Percentiles rank a stretch among this genome's conserved stretches.
Conservation (phyloP, 2,797 vertebrate species). For the Crocidura indochinensis region DNA sequence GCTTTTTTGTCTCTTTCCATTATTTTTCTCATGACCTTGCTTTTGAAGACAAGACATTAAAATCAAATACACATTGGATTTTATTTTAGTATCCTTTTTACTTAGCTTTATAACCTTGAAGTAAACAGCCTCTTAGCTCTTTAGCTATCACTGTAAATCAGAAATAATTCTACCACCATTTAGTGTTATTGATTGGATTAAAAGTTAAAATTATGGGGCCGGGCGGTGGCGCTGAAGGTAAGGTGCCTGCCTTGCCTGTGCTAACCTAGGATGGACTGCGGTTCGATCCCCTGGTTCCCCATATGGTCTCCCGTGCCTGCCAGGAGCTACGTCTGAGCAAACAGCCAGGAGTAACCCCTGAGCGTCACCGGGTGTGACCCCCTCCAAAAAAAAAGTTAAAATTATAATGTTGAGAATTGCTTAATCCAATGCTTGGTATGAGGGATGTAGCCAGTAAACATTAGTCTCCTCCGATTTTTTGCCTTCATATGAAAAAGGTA, state of each 20-base stretch:
- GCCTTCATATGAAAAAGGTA: not conserved
- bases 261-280: too few relatives aligned
- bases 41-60: not conserved
- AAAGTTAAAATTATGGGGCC: not conserved
- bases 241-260: too few relatives aligned
- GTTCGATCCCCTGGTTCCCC: too few relatives aligned
- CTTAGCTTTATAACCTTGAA: not conserved
- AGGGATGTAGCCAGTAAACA: not conserved
- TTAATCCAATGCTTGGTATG: not conserved
- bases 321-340: too few relatives aligned
- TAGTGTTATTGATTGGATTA: not conserved
- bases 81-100: not conserved
- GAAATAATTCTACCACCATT: conserved; percentile 2
- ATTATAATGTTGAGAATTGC: not conserved
- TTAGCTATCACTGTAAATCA: not conserved
- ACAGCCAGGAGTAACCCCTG: too few relatives aligned
- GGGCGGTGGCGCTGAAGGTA: too few relatives aligned
- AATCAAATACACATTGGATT: not conserved
- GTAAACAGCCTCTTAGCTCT: not conserved
- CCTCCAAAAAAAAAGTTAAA: conserved; percentile 41
- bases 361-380: too few relatives aligned
- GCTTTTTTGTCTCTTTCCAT: not conserved
- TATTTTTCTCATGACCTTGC: not conserved
- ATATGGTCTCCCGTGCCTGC: too few relatives aligned
- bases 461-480: not conserved